A percentile compares a stretch with the other conserved stretches of the same genome.
Evolutionary conservation across 2,797 vertebrate genomes (phyloP).

Genomic region (Sternotherus odoratus): DNA sequence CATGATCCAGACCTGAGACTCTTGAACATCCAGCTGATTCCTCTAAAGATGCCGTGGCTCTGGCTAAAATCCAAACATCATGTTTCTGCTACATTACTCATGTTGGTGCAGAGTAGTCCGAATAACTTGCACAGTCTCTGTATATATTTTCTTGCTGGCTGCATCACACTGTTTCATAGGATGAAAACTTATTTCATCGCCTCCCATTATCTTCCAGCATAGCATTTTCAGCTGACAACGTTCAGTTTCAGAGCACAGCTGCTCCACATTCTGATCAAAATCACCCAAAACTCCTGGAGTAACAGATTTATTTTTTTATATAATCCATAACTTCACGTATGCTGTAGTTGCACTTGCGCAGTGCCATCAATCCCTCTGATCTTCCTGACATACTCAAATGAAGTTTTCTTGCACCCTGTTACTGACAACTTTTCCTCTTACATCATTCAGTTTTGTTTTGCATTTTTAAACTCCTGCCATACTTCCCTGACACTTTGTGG

Average conservation of each 20-base stretch:
- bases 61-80: fast-evolving
- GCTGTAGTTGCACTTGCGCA: not conserved
- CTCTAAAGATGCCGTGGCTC: not conserved
- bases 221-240: not conserved
- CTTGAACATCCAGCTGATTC: not conserved
- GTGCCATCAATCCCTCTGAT: not conserved
- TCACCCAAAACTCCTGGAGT: not conserved
- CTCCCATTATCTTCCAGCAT: not conserved
- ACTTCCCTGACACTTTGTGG: not conserved
- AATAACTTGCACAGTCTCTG: not conserved
- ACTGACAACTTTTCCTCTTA: not conserved
- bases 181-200: conserved; percentile 30
- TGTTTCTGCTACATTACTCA: not conserved
- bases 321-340: not conserved
- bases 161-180: not conserved
- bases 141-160: not conserved
- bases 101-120: not conserved
- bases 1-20: not conserved
- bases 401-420: not conserved
- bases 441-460: not conserved
- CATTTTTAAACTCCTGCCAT: not conserved
- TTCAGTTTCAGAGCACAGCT: not conserved
- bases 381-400: not conserved
- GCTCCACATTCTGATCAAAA: not conserved
- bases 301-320: not conserved